Evolutionary conservation across 2,113 vertebrate species (phyloP).

Genomic region (Ellobius talpinus): DNA sequence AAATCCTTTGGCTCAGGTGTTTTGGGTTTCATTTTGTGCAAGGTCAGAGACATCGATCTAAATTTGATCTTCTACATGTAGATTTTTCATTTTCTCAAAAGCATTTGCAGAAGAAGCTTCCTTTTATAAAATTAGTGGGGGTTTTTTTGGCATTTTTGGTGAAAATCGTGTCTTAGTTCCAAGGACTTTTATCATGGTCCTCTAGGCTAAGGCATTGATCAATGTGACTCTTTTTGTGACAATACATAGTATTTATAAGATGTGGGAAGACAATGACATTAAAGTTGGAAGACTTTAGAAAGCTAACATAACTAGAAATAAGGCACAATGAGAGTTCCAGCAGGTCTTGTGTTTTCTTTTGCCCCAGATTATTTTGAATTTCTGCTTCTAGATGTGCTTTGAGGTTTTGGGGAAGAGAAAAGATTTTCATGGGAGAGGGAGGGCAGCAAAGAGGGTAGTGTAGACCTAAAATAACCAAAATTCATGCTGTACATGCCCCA

Average conservation of each 20-base stretch:
- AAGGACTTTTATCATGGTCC: not conserved
- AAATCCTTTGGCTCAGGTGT: not conserved
- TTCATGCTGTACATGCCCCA: not conserved
- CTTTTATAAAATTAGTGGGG: not conserved
- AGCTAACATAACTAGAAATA: not conserved
- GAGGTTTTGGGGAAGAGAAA: not conserved
- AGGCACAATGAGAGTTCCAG: not conserved
- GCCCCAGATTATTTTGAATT: not conserved
- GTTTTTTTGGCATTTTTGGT: not conserved
- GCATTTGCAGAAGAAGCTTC: not conserved
- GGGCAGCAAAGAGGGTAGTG: accelerated
- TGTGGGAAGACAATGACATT: not conserved
- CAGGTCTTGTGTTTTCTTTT: not conserved
- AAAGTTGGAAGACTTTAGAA: not conserved
- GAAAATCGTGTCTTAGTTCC: not conserved
- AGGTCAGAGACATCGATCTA: not conserved
- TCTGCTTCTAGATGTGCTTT: not conserved
- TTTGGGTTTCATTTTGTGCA: not conserved
- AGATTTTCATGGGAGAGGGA: not conserved
- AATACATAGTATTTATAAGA: not conserved
- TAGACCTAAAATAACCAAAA: not conserved
- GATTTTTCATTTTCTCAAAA: not conserved
- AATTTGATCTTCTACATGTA: not conserved
- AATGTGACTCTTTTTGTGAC: not conserved
- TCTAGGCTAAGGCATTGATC: not conserved